A percentile compares a stretch with the other conserved stretches of the same genome.
phyloP scores from a whole-genome alignment of 2,797 vertebrate genomes.

The Rhinophrynus dorsalis region DNA sequence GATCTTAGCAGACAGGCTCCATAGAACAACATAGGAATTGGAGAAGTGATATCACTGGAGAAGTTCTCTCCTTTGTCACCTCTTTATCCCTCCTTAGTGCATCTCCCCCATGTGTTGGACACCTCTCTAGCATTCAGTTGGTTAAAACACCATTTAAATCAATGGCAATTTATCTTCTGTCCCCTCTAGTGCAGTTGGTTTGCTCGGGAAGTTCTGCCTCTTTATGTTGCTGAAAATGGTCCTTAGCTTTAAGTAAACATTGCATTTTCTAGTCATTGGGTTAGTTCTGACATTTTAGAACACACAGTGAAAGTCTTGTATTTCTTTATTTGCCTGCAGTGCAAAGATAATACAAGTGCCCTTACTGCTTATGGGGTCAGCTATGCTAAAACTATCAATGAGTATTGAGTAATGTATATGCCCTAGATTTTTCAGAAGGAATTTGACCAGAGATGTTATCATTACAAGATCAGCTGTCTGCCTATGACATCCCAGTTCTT shows the following conservation, averaged over 20 bases:
- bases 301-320: conserved; percentile 7
- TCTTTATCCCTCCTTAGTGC: too few species aligned
- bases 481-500: conserved; percentile 37
- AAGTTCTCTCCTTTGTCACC: too few species aligned
- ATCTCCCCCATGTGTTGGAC: too few species aligned
- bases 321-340: conserved; percentile 17
- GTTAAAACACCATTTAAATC: too few species aligned
- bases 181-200: too few species aligned
- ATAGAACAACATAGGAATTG: too few species aligned
- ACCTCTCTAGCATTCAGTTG: too few species aligned
- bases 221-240: too few species aligned
- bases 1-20: too few species aligned
- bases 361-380: conserved; percentile 30
- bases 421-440: conserved; percentile 44
- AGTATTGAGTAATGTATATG: conserved; percentile 27
- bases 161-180: too few species aligned
- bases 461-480: conserved; percentile 42
- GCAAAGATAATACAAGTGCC: conserved; percentile 14
- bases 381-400: conserved; percentile 14
- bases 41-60: too few species aligned
- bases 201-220: too few species aligned
- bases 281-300: conserved; percentile 33
- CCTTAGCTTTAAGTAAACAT: background rate
- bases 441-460: conserved; percentile 47
- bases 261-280: background rate